These are phyloP conservation scores for Lepidothrix coronata DNA, from an alignment of 2,113 vertebrate species.

Conservation along the genomic window DNA sequence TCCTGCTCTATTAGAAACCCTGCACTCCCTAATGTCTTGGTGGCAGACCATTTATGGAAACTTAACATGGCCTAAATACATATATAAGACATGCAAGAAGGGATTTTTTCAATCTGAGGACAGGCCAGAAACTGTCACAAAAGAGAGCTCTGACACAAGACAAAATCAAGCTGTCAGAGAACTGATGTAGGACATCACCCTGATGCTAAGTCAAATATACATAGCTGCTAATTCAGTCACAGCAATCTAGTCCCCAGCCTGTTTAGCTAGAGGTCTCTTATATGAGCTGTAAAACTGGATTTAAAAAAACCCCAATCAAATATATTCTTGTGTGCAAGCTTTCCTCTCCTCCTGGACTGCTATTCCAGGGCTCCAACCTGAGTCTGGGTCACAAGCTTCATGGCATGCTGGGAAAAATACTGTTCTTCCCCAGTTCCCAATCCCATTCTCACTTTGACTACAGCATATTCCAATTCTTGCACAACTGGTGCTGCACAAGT, in stretches of 20 bases:
- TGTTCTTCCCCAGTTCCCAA: not conserved
- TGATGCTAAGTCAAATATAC: not conserved
- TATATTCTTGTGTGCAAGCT: not conserved
- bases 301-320: not conserved
- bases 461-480: not conserved
- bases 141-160: not conserved
- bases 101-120: not conserved
- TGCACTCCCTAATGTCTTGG: not conserved
- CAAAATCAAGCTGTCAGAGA: not conserved
- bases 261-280: not conserved
- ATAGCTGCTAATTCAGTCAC: not conserved
- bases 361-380: not conserved
- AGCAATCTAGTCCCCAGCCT: not conserved
- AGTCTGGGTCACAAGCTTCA: not conserved
- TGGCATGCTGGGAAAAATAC: not conserved
- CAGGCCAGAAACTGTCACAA: not conserved
- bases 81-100: not conserved
- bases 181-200: not conserved
- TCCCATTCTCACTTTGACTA: not conserved
- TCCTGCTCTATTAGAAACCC: not conserved
- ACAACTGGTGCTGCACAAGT: not conserved
- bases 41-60: not conserved
- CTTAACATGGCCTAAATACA: not conserved
- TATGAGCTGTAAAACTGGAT: not conserved
- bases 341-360: not conserved